Evolutionary conservation across 2,888 invertebrate genomes (phyloP), one percentile per base, ranked within the genome.

Genomic region (Entomobrya multifasciata): DNA sequence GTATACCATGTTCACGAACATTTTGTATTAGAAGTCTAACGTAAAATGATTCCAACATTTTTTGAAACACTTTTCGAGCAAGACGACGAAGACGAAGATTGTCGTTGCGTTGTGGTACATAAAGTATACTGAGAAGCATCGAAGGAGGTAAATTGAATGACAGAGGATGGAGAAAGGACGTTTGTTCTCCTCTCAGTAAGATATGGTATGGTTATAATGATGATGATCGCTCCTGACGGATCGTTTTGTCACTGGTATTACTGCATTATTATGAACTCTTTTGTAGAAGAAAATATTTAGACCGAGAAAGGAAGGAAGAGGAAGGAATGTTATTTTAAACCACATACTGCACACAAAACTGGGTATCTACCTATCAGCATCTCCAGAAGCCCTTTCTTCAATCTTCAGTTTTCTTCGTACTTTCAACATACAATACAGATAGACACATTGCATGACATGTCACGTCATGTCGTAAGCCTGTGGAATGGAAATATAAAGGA

Each of bases 201-300:
- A n/a, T n/a, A n/a, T n/a, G n/a, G n/a, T n/a, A n/a, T n/a, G n/a
- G n/a, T 67, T 41, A 67, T 44, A 72, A 72, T 13, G 41, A 49
- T 27, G 27, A 41, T 81, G 81, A 70, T 55, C 57, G 44, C 6
- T 30, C 36, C 57, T 81, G 81, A 81, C 81, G 67, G 81, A 55
- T 70, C 70, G 81, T 57, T 81, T 70, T 70, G 81, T 81, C 81
- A 81, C 57, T 17, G 6, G 22, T 30, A n/a, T n/a, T n/a, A n/a
- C n/a, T n/a, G n/a, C n/a, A n/a, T n/a, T n/a, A 11, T 49, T 62
- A 62, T 41, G 74, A 62, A 47, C 17, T 30, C 27, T 49, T 20
- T 65, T 65, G 65, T 79, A 49, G n/a, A n/a, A n/a, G n/a, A n/a
- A n/a, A n/a, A n/a, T n/a, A n/a, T n/a, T n/a, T n/a, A n/a, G n/a